Evolutionary conservation across 2,888 invertebrate species (phyloP).

Genomic region (Torymus aiolomorphi): DNA sequence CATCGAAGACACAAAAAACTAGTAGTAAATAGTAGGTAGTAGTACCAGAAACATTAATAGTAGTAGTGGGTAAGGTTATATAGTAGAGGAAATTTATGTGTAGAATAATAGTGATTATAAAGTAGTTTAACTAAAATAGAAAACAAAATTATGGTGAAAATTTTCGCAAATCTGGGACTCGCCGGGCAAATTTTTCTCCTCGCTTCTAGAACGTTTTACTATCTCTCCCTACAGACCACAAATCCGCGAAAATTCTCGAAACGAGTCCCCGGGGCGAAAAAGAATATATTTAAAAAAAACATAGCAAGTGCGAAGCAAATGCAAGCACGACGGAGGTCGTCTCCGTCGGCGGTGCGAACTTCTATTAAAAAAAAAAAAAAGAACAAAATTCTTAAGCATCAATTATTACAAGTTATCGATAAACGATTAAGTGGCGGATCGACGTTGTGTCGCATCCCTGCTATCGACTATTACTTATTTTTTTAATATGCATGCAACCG

Average conservation of each 20-base stretch:
- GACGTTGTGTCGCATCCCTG: constrained; percentile 65
- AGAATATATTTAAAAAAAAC: constrained; percentile 60
- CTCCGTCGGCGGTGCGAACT: constrained; percentile 69
- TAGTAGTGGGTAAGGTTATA: constrained; percentile 62
- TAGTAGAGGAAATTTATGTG: constrained; percentile 66
- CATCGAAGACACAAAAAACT: constrained; percentile 71
- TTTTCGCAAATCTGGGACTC: constrained; percentile 66
- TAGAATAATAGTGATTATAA: constrained; percentile 69
- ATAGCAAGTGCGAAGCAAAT: constrained; percentile 69
- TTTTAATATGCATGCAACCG: constrained; percentile 63
- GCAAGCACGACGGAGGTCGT: constrained; percentile 69
- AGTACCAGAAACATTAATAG: constrained; percentile 62
- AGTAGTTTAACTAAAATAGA: constrained; percentile 71
- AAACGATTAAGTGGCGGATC: constrained; percentile 63
- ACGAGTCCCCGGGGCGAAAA: constrained; percentile 61
- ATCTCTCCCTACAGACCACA: not conserved
- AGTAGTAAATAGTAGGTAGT: constrained; percentile 64
- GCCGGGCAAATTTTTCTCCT: constrained; percentile 30
- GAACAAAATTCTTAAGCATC: constrained; percentile 64
- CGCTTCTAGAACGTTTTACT: not conserved
- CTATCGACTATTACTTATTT: constrained; percentile 63
- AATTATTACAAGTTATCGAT: constrained; percentile 64
- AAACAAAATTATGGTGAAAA: constrained; percentile 69
- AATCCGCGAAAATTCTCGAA: constrained; percentile 33
- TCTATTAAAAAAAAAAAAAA: constrained; percentile 63